phyloP scores from a whole-genome alignment of 2,113 vertebrate species.

The Colossoma macropomum region DNA sequence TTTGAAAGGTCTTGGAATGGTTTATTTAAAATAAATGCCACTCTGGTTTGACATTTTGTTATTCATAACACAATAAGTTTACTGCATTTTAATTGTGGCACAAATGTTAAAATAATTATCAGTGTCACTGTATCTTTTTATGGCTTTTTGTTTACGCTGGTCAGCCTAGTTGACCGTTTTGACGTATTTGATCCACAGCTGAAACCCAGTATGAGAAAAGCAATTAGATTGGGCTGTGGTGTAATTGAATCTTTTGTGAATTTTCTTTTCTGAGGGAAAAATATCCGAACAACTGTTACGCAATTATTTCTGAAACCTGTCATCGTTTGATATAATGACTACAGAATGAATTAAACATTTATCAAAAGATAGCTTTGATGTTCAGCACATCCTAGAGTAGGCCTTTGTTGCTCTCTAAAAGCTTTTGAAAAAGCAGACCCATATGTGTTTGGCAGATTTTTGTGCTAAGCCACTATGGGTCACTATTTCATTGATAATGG shows the following conservation, averaged over 20 bases:
- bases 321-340: not conserved
- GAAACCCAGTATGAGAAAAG: not conserved
- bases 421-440: not conserved
- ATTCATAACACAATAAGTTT: too few species aligned
- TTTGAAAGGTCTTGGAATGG: too few species aligned
- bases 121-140: too few species aligned
- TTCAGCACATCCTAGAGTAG: not conserved
- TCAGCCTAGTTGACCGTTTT: too few species aligned
- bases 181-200: too few species aligned
- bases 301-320: not conserved
- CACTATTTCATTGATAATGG: constrained; percentile 35
- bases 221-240: not conserved
- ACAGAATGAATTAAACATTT: not conserved
- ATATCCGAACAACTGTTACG: not conserved
- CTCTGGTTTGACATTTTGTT: too few species aligned
- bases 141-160: too few species aligned
- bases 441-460: not conserved
- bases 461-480: constrained; percentile 30
- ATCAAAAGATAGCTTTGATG: not conserved
- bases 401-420: not conserved
- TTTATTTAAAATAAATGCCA: too few species aligned
- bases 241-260: not conserved
- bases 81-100: too few species aligned
- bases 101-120: too few species aligned
- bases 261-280: too few species aligned